These are phyloP conservation scores for Sardinella longiceps DNA, from an alignment of 2,797 vertebrate species.

Conservation along the genomic window DNA sequence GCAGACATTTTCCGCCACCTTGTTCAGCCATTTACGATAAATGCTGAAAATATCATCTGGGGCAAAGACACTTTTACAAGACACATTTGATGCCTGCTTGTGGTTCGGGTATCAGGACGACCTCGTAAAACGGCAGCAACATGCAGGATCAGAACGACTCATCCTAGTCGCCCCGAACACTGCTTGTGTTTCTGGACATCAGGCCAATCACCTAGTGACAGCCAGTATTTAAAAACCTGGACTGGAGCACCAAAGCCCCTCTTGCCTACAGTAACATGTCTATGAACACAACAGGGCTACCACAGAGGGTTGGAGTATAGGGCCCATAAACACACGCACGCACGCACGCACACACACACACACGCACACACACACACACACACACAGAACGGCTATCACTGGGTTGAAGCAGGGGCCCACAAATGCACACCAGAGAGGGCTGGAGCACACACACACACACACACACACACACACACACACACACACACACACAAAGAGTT, in stretches of 20 bases:
- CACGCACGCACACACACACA: too few relatives aligned
- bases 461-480: too few relatives aligned
- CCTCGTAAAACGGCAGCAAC: conserved; percentile 11
- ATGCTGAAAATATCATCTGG: conserved; percentile 10
- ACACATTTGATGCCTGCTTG: conserved; percentile 27
- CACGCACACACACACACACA: not conserved
- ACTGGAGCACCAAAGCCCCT: not conserved
- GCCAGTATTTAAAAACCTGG: conserved; percentile 13
- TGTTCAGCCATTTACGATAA: not conserved
- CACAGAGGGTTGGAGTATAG: too few relatives aligned
- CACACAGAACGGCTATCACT: too few relatives aligned
- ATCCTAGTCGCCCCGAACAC: not conserved
- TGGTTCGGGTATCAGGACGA: not conserved
- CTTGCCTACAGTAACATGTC: not conserved
- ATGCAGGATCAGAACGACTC: not conserved
- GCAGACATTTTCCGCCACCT: not conserved
- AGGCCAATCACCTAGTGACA: conserved; percentile 15
- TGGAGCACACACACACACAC: too few relatives aligned
- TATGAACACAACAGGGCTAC: not conserved
- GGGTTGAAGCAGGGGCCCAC: too few relatives aligned
- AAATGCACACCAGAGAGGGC: too few relatives aligned
- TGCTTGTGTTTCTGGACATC: not conserved
- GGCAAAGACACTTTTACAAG: conserved; percentile 6
- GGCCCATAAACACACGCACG: too few relatives aligned
- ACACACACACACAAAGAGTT: too few relatives aligned